Evolutionary conservation across 2,113 vertebrate genomes (phyloP).

Genomic region (Passer montanus): DNA sequence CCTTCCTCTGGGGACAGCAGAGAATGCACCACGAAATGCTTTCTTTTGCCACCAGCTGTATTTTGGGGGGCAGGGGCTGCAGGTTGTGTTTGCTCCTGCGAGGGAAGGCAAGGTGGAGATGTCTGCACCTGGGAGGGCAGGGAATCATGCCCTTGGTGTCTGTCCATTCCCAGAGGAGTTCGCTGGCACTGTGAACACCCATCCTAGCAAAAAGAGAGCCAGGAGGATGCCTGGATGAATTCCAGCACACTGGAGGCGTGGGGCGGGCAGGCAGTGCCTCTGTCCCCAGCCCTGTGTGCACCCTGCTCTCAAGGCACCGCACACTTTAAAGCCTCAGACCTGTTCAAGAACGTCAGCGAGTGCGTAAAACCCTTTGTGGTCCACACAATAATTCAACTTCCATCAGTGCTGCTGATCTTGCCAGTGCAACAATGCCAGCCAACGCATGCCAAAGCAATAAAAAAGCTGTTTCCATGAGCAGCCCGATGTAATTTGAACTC

Average conservation of each 20-base stretch:
- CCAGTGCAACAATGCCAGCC: slow-evolving; percentile 1
- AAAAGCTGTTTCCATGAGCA: slow-evolving; percentile 30
- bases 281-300: neutral
- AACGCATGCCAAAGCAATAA: neutral
- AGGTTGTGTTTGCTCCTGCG: neutral
- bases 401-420: neutral
- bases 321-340: neutral
- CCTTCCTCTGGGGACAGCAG: neutral
- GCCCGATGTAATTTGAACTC: slow-evolving; percentile 35
- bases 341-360: neutral
- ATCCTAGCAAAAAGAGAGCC: neutral
- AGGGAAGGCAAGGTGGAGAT: neutral
- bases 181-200: fast-evolving
- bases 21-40: neutral
- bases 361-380: neutral
- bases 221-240: neutral
- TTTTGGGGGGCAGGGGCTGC: neutral
- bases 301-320: neutral
- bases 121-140: neutral
- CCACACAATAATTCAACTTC: slow-evolving; percentile 1
- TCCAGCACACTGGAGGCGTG: fast-evolving
- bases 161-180: neutral
- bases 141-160: neutral
- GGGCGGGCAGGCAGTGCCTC: neutral
- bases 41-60: neutral